These are phyloP conservation scores for Diadophis punctatus DNA, from an alignment of 2,113 vertebrate species.

Conservation along the genomic window DNA sequence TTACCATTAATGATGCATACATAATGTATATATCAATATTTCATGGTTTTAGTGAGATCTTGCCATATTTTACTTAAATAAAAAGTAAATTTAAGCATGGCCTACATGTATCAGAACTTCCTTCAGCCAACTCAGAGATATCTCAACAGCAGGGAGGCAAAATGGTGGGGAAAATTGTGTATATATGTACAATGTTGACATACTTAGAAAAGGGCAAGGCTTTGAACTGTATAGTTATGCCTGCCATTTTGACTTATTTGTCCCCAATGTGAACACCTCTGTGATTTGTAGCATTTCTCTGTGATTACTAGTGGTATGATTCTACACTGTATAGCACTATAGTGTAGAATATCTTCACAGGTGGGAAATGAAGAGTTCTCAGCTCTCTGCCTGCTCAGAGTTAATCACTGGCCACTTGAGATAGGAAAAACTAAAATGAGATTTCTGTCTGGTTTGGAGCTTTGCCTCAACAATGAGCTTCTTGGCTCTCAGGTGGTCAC, in stretches of 20 bases:
- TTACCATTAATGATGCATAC: background rate
- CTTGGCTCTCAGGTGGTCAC: background rate
- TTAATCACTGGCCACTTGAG: background rate
- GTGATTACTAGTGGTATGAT: background rate
- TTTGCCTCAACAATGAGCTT: background rate
- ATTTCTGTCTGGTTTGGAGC: background rate
- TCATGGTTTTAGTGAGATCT: background rate
- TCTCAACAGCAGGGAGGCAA: background rate
- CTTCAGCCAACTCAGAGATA: background rate
- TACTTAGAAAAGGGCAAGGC: background rate
- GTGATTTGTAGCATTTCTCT: background rate
- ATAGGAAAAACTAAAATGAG: background rate
- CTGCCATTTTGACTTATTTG: background rate
- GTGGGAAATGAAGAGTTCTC: background rate
- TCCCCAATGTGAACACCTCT: background rate
- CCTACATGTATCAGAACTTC: background rate
- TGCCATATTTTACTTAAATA: background rate
- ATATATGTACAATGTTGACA: background rate
- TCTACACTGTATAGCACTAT: background rate
- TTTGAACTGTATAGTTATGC: background rate
- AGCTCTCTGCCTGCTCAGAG: background rate
- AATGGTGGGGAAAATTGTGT: background rate
- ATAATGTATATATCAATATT: background rate
- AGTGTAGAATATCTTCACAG: background rate
- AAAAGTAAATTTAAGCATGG: background rate